Evolutionary conservation across 2,113 vertebrate species (phyloP), one percentile per base, ranked within the genome.

Genomic region (Gadus macrocephalus): DNA sequence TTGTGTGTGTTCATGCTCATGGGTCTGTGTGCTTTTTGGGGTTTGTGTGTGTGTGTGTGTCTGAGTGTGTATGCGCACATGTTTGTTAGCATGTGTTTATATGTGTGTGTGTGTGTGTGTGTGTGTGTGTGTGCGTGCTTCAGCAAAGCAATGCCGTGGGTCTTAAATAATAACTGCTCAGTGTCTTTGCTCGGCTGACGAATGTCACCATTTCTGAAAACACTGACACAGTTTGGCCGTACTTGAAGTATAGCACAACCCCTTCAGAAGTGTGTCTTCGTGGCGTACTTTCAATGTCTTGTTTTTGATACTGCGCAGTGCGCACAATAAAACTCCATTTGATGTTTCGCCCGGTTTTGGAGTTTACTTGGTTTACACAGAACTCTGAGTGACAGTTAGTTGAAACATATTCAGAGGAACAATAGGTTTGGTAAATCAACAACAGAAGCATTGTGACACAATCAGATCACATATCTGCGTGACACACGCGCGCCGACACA

Each of bases 191-290:
- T 16, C n/a, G 55, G 15, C 3, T n/a, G 55, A 55, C 53, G 16
- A 16, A 15, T 55, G 53, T 55, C 53, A 55, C 16, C 6, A 55
- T 55, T 55, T 55, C 53, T 55, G 53, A 55, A 55, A 55, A 55
- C 53, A 55, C 53, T 15, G 53, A 55, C 53, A 55, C 73, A 71
- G 73, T 71, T 35, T 35, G 31, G 31, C 31, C 31, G 31, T 35
- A 35, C 31, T 35, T 35, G 31, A 35, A 35, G 31, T 35, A 35
- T 35, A 35, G 31, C 27, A 66, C 60, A 83, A 84, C 31, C 31
- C 53, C 53, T 55, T 16, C 16, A 16, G 53, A 55, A 55, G 53
- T 4, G 53, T 55, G 14, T 55, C 16, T 55, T 55, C 53, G 14
- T 55, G 53, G 7, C 53, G 14, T 16, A 55, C 53, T 55, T 55